Evolutionary conservation across 2,113 vertebrate species (phyloP), one percentile per base, ranked within the genome.

Genomic region (Protobothrops flavoviridis): DNA sequence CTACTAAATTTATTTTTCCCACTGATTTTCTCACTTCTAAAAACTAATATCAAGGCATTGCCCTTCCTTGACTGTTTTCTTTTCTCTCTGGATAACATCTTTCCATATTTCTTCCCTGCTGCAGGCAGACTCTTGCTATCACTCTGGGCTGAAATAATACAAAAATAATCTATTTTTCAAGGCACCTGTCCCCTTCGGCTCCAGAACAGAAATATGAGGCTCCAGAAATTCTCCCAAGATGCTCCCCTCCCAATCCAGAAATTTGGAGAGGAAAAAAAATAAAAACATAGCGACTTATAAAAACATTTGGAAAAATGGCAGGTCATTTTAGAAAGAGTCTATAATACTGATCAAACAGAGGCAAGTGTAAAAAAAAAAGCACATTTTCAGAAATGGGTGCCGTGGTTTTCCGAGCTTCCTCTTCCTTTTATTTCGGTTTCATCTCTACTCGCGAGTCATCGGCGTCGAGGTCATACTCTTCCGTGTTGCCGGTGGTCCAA

Each of bases 401-500:
- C 6, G 21, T 81, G 43, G 0, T 26, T 33, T 43, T 26, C 90
- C 53, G 0, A 21, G 5, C 50, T 45, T 91, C n/a, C 53, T 55
- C 43, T 33, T 52, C 55, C 86, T 95, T 97, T 97, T 98, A 98
- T 94, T 98, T 98, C 93, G 98, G 98, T 94, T 98, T 98, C 98
- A 98, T 98, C 95, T 98, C 98, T 90, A 98, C 98, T 53, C 98
- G 91, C 90, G 98, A 97, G 33, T 98, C 98, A 0, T 98, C 98
- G 0, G 91, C 97, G 13, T 98, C 98, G 91, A 98, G 94, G 89
- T 98, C 98, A 0, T 98, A 98, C 87, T 99, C 99, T 20, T 98
- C 98, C 81, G 97, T 98, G 20, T 99, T 98, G n/a, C 99, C 99
- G 0, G 98, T 99, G 94, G 99, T 98, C 97, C 99, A 98, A 89